Conservation (phyloP, 2,888 invertebrate species). For the Tipula vernalis region DNA sequence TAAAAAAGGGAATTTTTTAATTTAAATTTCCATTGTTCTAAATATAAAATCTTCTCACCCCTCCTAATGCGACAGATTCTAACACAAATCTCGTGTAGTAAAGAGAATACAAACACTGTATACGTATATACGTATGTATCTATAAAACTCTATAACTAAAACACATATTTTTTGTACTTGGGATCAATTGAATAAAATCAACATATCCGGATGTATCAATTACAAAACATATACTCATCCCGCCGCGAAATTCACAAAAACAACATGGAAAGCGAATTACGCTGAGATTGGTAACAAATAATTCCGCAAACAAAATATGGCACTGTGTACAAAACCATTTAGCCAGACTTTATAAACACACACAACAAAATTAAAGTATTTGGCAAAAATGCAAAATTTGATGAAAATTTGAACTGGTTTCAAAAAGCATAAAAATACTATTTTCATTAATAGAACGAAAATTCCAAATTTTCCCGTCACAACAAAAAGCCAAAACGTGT, state of each 20-base stretch:
- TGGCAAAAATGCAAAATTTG: background rate
- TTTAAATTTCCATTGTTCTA: background rate
- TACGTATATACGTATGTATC: background rate
- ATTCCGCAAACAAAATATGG: background rate
- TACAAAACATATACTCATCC: conserved; percentile 6
- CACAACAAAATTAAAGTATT: background rate
- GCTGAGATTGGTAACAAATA: background rate
- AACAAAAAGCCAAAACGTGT: background rate
- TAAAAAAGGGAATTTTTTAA: background rate
- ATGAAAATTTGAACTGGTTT: background rate
- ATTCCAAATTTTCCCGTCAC: background rate
- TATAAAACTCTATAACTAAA: background rate
- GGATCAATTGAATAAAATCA: conserved; percentile 10
- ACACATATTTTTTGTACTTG: conserved; percentile 5
- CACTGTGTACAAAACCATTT: background rate
- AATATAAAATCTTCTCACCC: background rate
- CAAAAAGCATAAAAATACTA: background rate
- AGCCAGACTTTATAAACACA: too few relatives aligned
- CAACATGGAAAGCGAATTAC: background rate
- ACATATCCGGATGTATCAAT: conserved; percentile 11
- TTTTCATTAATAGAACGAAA: background rate
- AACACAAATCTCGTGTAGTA: background rate
- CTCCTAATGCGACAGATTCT: background rate
- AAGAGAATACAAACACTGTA: background rate
- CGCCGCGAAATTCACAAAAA: background rate